A percentile compares a stretch with the other conserved stretches of the same genome.
phyloP scores from a whole-genome alignment of 1,140 invertebrate genomes.

The Calliphora vicina region DNA sequence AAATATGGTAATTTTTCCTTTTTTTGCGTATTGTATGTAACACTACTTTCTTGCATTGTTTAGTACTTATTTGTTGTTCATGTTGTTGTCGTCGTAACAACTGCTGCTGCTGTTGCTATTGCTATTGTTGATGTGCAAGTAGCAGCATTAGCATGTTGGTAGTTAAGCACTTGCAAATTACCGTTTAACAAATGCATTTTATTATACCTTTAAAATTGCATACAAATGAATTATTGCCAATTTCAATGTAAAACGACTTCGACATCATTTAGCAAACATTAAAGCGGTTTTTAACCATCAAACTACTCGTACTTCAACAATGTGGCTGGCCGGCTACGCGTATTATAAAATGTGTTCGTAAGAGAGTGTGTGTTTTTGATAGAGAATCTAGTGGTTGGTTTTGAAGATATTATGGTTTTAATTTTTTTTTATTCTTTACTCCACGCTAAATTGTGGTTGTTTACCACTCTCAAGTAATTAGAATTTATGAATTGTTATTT shows the following conservation, averaged over 20 bases:
- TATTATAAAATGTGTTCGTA: no score
- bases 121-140: neutral
- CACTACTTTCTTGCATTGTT: neutral
- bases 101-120: neutral
- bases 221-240: constrained; percentile 20
- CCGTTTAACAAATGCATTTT: constrained; percentile 27
- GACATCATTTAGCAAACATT: constrained; percentile 6
- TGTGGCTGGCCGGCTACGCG: no score
- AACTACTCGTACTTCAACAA: neutral
- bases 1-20: neutral
- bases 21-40: neutral
- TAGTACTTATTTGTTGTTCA: neutral
- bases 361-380: no score
- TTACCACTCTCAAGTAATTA: constrained; percentile 21
- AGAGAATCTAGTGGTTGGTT: no score
- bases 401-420: no score
- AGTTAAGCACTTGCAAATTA: neutral
- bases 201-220: constrained; percentile 19
- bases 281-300: neutral
- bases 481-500: constrained; percentile 25
- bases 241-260: neutral
- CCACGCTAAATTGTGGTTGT: neutral
- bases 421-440: neutral
- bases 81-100: neutral
- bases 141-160: neutral